Base-by-base conservation (phyloP, 64 coral and sea anemone species). In the Hydrozoanthus tunicans region DNA sequence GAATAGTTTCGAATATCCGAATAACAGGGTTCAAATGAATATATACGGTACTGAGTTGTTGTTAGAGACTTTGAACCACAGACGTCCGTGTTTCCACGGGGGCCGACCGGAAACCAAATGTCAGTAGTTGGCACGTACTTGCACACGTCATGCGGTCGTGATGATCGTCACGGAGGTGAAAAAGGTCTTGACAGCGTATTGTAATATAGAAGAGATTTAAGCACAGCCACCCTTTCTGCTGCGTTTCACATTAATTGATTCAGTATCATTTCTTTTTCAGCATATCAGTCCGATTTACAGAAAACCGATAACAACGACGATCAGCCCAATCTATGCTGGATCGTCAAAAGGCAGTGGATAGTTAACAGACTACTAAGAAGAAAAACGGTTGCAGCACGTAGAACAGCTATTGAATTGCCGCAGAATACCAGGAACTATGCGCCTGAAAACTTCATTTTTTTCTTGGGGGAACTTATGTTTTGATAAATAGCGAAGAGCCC, bases 231-330 rank as follows among this genome's bases (percentile, higher is more conserved):
- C 6, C 0, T 26, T 25, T 32, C 7, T 7, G 3, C 4, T 67
- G 0, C 43, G 52, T 56, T 14, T 14, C 70, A 55, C 11, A 52
- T 5, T 3, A 5, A 56, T 85, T 68, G 6, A 11, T 67, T 68
- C 59, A 20, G 53, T 23, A 59, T 71, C 25, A 64, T 25, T 70
- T 53, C 84, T 32, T 59, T 61, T 88, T 73, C 84, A 88, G 84
- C 69, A 88, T 20, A 10, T 75, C 24, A 88, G 84, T 88, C 84
- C 84, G 6, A 17, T 88, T 54, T 88, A 88, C 69, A 88, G 69
- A 70, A 88, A 88, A 1, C 84, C 84, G 15, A 71, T 88, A 13
- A 88, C 84, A 11, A 88, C 84, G 0, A 88, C 84, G 11, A n/a
- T 88, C 12, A 88, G 53, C 55, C 24, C 68, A 43, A 61, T 74